Base-by-base conservation (phyloP, 2,797 vertebrate species). In the Hoplostethus atlanticus region DNA sequence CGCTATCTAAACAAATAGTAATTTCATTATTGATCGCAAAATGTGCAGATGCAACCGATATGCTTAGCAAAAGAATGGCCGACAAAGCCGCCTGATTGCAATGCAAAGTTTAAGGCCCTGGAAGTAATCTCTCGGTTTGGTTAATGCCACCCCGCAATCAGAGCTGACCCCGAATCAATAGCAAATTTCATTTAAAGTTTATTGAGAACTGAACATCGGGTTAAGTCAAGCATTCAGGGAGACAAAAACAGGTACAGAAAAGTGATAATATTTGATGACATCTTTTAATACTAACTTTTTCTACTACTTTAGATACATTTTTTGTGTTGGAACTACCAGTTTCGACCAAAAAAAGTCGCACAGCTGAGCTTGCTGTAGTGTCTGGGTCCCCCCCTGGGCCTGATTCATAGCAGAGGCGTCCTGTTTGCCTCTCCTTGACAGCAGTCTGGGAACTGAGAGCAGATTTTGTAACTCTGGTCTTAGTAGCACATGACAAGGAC, bases 401-500 rank as follows among this genome's bases (percentile, higher is more conserved):
- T 51, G 46, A 55, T 77, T 82, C 25, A 55, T 5, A 36, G 51
- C 48, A 64, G 47, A 52, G 15, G 5, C 34, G 25, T 68, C 58
- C 44, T 47, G 12, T 80, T 80, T 61, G 52, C 75, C 70, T 36
- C 51, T 28, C 13, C 15, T 28, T 52, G 57, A 64, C 71, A 74
- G 73, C 54, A n/a, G 62, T 28, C 5, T 5, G 50, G 50, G 57
- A 77, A 80, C 75, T 13, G 50, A 83, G 73, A 84, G 55, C 67
- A 50, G 36, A 81, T 77, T 86, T 71, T 82, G 46, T 64, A 53
- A 58, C 69, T 80, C 48, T 28, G 46, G 46, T 79, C 73, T 80
- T 68, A 77, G 79, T 56, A 38, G 58, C 68, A 59, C 63, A 77
- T 53, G 79, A 81, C 80, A 87, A 76, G 77, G 76, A 81, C 83